phyloP scores from a whole-genome alignment of 2,113 vertebrate genomes.

The Tragelaphus scriptus region DNA sequence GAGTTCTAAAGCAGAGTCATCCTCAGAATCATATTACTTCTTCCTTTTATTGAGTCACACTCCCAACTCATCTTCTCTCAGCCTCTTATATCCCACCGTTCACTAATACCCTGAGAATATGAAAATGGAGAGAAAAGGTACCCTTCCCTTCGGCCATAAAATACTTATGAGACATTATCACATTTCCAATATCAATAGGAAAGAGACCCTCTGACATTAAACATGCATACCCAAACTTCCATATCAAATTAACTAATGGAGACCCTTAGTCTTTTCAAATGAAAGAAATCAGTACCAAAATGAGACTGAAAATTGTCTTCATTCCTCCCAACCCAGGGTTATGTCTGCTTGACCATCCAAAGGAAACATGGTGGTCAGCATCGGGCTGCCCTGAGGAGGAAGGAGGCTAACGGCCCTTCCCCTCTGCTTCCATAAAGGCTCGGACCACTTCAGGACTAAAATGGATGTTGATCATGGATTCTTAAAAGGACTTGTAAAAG shows the following conservation, averaged over 20 bases:
- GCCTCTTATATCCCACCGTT: neutral
- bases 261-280: neutral
- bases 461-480: constrained; percentile 41
- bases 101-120: neutral
- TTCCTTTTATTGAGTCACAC: neutral
- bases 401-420: neutral
- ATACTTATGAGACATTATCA: neutral
- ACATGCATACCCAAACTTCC: neutral
- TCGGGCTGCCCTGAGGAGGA: neutral
- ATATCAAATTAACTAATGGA: neutral
- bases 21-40: neutral
- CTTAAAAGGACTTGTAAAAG: constrained; percentile 51
- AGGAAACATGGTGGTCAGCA: neutral
- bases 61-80: neutral
- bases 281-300: neutral
- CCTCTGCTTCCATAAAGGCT: constrained; percentile 9
- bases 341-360: neutral
- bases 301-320: neutral
- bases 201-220: neutral
- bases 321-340: neutral
- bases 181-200: neutral
- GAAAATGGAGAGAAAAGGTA: neutral
- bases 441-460: constrained; percentile 41
- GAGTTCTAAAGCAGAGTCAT: neutral
- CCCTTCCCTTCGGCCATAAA: neutral